Evolutionary conservation across 1,140 invertebrate genomes (phyloP).

Genomic region (Cyclargus thomasi): DNA sequence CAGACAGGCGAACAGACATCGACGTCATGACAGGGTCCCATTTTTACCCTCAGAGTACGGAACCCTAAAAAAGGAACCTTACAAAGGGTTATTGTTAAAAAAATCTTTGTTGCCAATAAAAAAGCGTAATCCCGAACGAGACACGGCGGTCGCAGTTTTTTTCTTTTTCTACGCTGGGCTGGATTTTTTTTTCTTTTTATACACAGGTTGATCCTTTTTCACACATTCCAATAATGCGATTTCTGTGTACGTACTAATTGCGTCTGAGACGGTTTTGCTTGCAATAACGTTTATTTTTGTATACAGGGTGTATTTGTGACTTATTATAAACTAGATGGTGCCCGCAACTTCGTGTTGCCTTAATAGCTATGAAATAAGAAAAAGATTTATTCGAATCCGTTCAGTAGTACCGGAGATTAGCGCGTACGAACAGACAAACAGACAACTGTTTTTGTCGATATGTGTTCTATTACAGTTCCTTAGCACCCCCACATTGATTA

Average conservation of each 20-base stretch:
- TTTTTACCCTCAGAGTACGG: too few species aligned
- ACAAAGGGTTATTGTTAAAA: not conserved
- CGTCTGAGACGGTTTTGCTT: constrained; percentile 32
- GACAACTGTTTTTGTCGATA: too few species aligned
- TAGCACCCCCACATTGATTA: too few species aligned
- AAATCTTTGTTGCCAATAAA: not conserved
- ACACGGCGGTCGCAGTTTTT: constrained; percentile 21
- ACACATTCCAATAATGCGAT: constrained; percentile 49
- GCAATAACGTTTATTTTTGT: constrained; percentile 34
- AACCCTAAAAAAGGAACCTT: not conserved
- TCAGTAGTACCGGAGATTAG: too few species aligned
- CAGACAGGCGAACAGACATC: too few species aligned
- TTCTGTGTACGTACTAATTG: constrained; percentile 55
- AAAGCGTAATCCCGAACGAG: constrained; percentile 19
- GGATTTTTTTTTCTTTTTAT: constrained; percentile 33
- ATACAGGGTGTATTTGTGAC: constrained; percentile 26
- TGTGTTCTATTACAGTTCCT: too few species aligned
- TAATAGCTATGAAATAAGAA: too few species aligned
- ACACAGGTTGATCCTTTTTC: constrained; percentile 52
- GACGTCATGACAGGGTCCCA: too few species aligned
- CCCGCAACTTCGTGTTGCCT: too few species aligned
- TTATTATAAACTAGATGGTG: too few species aligned
- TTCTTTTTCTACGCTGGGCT: constrained; percentile 42
- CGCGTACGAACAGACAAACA: too few species aligned
- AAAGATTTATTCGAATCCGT: too few species aligned